Conservation (phyloP, 2,888 invertebrate species). For the Notodonta ziczac region DNA sequence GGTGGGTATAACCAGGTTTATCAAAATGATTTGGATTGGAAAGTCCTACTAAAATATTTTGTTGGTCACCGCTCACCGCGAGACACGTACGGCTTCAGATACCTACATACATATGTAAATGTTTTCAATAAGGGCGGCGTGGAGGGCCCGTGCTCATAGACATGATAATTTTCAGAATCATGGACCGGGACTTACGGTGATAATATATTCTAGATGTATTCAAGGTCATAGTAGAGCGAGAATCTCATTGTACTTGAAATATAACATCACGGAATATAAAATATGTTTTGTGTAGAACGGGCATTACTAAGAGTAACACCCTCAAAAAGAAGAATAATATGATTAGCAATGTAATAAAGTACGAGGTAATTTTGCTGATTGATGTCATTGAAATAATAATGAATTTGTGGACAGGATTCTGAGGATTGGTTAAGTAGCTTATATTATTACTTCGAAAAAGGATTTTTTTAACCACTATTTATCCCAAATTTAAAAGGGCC, state of each 20-base stretch:
- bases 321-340: no score
- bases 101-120: conserved; percentile 75
- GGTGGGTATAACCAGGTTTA: no score
- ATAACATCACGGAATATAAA: not conserved
- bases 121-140: conserved; percentile 71
- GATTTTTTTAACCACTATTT: no score
- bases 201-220: conserved; percentile 24
- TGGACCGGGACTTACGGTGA: conserved; percentile 26
- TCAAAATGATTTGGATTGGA: not conserved
- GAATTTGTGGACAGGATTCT: no score
- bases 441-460: no score
- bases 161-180: conserved; percentile 52
- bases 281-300: not conserved
- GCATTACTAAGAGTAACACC: no score
- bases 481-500: no score
- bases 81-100: conserved; percentile 36
- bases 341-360: no score
- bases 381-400: no score
- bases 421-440: no score
- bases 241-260: not conserved
- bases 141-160: conserved; percentile 44
- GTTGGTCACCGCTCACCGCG: not conserved
- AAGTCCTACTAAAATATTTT: not conserved
- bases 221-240: conserved; percentile 17
- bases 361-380: no score